Conservation (phyloP, 2,113 vertebrate species). For the Corynorhinus townsendii region DNA sequence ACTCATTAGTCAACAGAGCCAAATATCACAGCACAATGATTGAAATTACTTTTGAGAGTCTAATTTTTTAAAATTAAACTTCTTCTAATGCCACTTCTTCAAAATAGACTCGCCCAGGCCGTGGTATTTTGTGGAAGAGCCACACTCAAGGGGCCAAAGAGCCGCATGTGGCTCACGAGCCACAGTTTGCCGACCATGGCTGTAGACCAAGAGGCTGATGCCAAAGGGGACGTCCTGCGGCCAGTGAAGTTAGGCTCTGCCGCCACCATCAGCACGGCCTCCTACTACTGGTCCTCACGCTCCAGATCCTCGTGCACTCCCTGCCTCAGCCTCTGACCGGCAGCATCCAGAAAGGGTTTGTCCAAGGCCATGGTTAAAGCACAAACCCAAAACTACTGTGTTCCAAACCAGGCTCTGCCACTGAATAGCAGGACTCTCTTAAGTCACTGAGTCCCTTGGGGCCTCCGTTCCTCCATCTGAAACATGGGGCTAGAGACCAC, state of each 20-base stretch:
- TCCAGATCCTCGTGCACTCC: neutral
- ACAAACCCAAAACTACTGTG: neutral
- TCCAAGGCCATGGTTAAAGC: rapidly evolving
- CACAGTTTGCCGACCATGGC: too few species aligned
- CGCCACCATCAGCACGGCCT: neutral
- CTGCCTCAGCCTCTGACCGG: neutral
- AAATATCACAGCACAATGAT: too few species aligned
- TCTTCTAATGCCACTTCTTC: too few species aligned
- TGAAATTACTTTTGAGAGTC: too few species aligned
- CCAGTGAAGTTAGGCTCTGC: neutral
- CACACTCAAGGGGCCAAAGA: too few species aligned
- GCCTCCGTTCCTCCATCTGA: neutral
- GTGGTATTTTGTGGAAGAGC: too few species aligned
- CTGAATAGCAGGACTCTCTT: neutral
- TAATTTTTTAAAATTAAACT: too few species aligned
- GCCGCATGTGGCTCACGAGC: too few species aligned
- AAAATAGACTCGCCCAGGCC: too few species aligned
- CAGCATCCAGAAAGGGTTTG: neutral
- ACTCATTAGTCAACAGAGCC: too few species aligned
- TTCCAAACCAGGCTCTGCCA: neutral
- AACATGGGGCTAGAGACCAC: neutral
- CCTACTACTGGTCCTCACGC: neutral
- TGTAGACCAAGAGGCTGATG: neutral
- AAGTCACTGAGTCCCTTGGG: neutral
- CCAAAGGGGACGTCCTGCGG: too few species aligned